Conservation (phyloP, 2,113 vertebrate species). For the Hirundichthys speculiger region DNA sequence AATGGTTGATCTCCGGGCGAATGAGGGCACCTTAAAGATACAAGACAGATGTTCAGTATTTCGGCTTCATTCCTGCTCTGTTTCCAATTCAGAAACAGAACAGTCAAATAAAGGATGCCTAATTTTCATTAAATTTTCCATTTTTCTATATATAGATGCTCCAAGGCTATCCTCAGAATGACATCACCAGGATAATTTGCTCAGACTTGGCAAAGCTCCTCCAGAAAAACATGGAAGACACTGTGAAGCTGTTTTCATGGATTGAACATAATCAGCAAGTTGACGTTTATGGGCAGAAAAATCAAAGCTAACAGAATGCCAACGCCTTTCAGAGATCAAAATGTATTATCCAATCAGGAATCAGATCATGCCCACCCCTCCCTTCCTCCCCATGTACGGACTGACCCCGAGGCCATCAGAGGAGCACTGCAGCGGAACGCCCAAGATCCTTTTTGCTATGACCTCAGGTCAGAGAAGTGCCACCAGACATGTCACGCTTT, state of each 20-base stretch:
- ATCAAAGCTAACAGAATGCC: background rate
- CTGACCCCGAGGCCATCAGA: constrained; percentile 60
- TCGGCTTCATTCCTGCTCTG: background rate
- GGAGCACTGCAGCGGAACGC: constrained; percentile 57
- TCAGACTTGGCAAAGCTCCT: background rate
- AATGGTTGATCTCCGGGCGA: constrained; percentile 92
- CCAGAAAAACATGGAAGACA: background rate
- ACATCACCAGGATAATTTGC: background rate
- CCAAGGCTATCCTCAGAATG: background rate
- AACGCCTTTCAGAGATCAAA: background rate
- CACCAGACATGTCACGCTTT: constrained; percentile 76
- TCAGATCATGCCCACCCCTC: background rate
- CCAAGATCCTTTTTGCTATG: constrained; percentile 59
- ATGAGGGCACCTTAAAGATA: constrained; percentile 88
- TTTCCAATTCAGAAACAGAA: too few species aligned
- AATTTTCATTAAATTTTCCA: too few species aligned
- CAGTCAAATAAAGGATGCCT: too few species aligned
- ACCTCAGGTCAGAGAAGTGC: constrained; percentile 75
- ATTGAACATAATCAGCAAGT: background rate
- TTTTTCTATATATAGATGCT: too few species aligned
- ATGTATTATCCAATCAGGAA: constrained; percentile 22
- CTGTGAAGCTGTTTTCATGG: background rate
- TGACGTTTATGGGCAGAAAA: too few species aligned
- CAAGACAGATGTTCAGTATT: constrained; percentile 21
- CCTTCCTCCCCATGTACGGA: constrained; percentile 25